Base-by-base conservation (phyloP, 2,888 invertebrate genomes). In the Zygothrica quintamaculata region DNA sequence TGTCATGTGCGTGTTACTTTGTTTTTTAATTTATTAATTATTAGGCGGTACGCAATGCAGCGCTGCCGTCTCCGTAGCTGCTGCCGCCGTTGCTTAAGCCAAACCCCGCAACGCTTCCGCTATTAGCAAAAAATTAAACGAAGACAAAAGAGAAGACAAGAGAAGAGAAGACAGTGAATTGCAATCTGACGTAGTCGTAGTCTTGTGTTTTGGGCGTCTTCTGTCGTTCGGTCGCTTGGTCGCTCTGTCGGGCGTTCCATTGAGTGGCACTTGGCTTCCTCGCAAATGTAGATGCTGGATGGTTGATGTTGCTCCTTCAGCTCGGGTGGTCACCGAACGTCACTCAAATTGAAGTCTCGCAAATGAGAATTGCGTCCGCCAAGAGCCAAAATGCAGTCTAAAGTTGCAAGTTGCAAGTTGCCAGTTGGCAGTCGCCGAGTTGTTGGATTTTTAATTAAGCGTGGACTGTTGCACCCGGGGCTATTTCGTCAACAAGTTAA, bases 371-470 rank as follows among this genome's bases (percentile, higher is more conserved):
- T 74, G 71, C 64, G 52, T 40, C 47, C 26, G 40, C 29, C 11
- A 29, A 11, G 22, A 16, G 22, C 34, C 18, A 18, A 33, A 42
- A 5, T 6, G 25, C 6, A 37, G 42, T 29, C 29, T 5, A 2
- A 5, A 12, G 13, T 12, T 53, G 12, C 37, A 9, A 51, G 37
- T 44, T 48, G 40, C 13, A 12, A 5, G 22, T 33, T 22, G 9
- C 11, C 25, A 12, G 37, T 40, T 56, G 18, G 3, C 18, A 22
- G 18, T 22, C 18, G 44, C 9, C 36, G 71, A 79, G 84, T 84
- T 82, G 84, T 77, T 80, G 86, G 82, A 67, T 84, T 84, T 84
- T 84, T 84, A 84, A 84, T 84, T 84, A 84, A 86, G 77, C 80
- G 71, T 70, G 74, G 84, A 64, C 61, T 29, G 65, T 50, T 52